Evolutionary conservation across 2,888 invertebrate species (phyloP).

Genomic region (Lycophotia porphyrea): DNA sequence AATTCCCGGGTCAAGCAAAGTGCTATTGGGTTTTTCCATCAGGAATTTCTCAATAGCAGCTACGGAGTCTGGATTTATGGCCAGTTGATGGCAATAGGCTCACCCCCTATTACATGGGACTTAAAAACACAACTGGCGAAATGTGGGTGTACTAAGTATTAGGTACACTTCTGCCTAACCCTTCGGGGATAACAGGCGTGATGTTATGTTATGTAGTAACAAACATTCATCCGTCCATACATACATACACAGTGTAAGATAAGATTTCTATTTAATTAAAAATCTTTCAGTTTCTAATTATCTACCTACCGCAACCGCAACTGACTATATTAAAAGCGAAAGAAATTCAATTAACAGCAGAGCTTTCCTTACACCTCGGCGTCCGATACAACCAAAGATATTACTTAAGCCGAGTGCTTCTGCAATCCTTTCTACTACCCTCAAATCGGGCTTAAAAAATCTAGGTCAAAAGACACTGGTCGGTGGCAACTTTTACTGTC

Average conservation of each 20-base stretch:
- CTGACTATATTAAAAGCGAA: conserved; percentile 13
- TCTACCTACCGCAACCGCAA: not conserved
- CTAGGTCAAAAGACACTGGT: conserved; percentile 71
- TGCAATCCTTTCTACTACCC: conserved; percentile 66
- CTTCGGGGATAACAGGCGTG: too few relatives aligned
- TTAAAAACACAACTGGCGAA: too few relatives aligned
- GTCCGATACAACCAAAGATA: conserved; percentile 18
- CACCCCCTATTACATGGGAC: too few relatives aligned
- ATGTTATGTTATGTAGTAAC: too few relatives aligned
- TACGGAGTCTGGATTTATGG: too few relatives aligned
- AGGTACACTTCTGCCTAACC: too few relatives aligned
- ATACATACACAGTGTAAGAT: not conserved
- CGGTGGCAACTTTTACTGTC: conserved; percentile 76
- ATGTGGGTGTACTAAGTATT: too few relatives aligned
- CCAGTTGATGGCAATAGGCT: too few relatives aligned
- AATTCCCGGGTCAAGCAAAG: too few relatives aligned
- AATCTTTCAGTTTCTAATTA: not conserved
- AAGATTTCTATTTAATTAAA: not conserved
- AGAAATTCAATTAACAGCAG: conserved; percentile 44
- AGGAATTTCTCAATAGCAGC: too few relatives aligned
- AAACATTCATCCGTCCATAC: not conserved
- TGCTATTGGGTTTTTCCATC: too few relatives aligned
- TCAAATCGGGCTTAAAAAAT: conserved; percentile 57
- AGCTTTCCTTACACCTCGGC: conserved; percentile 6
- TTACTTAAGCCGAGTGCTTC: conserved; percentile 56